phyloP scores from a whole-genome alignment of 2,797 vertebrate genomes.

The Megaceryle alcyon region DNA sequence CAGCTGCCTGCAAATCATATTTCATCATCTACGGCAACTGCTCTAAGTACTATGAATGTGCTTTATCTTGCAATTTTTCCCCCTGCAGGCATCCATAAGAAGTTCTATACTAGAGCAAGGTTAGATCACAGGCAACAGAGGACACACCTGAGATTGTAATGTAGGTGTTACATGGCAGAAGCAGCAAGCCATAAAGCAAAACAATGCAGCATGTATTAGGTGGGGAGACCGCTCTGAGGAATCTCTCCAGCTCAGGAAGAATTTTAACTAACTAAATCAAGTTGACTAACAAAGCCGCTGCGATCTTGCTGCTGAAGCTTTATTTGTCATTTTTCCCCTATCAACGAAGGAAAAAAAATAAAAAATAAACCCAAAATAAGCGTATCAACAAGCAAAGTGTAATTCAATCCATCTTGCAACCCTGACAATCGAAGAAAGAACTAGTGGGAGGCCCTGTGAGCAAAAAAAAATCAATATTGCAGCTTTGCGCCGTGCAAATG shows the following conservation, averaged over 20 bases:
- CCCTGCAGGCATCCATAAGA: background rate
- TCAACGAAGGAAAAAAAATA: constrained; percentile 9
- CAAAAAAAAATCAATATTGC: constrained; percentile 83
- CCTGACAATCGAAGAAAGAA: constrained; percentile 82
- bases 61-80: constrained; percentile 6
- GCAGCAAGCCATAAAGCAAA: constrained; percentile 59
- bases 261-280: constrained; percentile 44
- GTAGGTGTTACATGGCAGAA: background rate
- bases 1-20: background rate
- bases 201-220: background rate
- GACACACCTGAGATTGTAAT: background rate
- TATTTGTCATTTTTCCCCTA: constrained; percentile 56
- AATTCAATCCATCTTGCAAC: constrained; percentile 85
- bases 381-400: constrained; percentile 79
- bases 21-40: background rate
- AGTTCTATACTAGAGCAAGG: background rate
- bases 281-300: constrained; percentile 1
- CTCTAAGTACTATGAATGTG: background rate
- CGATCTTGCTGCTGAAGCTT: constrained; percentile 49
- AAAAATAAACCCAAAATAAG: constrained; percentile 41
- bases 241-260: background rate
- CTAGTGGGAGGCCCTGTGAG: constrained; percentile 80
- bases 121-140: background rate
- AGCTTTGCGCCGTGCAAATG: constrained; percentile 83
- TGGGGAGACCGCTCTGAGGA: background rate